phyloP scores from a whole-genome alignment of 2,113 vertebrate genomes.

The Cygnus buccinator region DNA sequence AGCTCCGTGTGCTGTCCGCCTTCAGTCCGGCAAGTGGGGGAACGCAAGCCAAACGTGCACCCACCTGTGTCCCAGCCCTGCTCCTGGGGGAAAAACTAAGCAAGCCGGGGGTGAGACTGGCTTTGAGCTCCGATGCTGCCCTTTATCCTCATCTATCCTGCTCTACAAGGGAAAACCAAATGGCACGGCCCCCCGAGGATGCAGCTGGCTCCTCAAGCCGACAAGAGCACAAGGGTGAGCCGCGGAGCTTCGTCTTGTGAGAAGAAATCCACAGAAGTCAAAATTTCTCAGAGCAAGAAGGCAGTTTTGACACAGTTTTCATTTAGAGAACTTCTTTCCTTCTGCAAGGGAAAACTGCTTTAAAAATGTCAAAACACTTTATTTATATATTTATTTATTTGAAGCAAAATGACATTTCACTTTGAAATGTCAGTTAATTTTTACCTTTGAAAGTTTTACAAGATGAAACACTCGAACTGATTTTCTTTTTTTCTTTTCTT shows the following conservation, averaged over 20 bases:
- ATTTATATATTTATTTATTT: slow-evolving; percentile 69
- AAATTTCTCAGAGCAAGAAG: neutral
- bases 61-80: neutral
- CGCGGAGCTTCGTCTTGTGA: neutral
- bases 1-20: accelerated
- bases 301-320: slow-evolving; percentile 38
- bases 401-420: slow-evolving; percentile 67
- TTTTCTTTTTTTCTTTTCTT: neutral
- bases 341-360: slow-evolving; percentile 35
- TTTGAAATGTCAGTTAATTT: slow-evolving; percentile 71
- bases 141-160: neutral
- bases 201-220: accelerated
- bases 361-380: slow-evolving; percentile 56
- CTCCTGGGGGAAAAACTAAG: neutral
- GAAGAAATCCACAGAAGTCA: neutral
- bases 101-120: neutral
- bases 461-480: slow-evolving; percentile 55
- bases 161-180: neutral
- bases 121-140: neutral
- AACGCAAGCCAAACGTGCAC: neutral
- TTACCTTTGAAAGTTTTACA: slow-evolving; percentile 55
- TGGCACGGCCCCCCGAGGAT: accelerated
- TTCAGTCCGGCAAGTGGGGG: neutral
- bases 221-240: accelerated
- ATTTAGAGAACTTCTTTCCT: slow-evolving; percentile 11